A percentile compares a stretch with the other conserved stretches of the same genome.
These are phyloP conservation scores for Tipula unca DNA, from an alignment of 2,888 invertebrate genomes.

Conservation along the genomic window DNA sequence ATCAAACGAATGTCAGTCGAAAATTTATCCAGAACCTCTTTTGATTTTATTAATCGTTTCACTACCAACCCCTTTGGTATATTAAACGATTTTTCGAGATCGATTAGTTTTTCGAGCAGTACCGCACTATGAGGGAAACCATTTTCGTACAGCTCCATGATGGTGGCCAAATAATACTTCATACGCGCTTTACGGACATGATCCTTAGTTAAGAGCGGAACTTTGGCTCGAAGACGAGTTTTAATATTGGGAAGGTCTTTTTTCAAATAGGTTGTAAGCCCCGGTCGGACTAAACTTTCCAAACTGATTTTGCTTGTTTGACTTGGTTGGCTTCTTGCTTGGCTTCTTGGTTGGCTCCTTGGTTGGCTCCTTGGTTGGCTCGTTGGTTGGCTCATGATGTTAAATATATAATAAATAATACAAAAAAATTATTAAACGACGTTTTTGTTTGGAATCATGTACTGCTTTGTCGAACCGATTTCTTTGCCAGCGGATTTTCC, in stretches of 20 bases:
- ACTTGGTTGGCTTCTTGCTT: not conserved
- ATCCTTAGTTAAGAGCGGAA: not conserved
- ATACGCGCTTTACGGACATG: not conserved
- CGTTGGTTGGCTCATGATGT: not conserved
- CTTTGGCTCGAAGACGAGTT: not conserved
- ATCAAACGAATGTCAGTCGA: not conserved
- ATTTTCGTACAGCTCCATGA: not conserved
- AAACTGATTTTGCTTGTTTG: not conserved
- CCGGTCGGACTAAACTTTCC: not conserved
- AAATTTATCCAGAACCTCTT: not conserved
- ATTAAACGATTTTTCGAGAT: conserved; percentile 2
- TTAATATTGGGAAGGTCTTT: not conserved
- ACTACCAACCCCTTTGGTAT: not conserved
- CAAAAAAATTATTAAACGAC: not conserved
- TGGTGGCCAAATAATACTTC: not conserved
- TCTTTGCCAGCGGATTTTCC: not conserved
- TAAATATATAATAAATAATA: not conserved
- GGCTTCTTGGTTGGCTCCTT: no score
- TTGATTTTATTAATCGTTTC: not conserved
- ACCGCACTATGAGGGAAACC: not conserved
- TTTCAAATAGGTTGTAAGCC: not conserved
- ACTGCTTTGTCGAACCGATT: not conserved
- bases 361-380: no score
- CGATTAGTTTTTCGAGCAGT: not conserved
- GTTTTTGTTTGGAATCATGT: not conserved